Base-by-base conservation (phyloP, 2,113 vertebrate species). In the Sebastes fasciatus region DNA sequence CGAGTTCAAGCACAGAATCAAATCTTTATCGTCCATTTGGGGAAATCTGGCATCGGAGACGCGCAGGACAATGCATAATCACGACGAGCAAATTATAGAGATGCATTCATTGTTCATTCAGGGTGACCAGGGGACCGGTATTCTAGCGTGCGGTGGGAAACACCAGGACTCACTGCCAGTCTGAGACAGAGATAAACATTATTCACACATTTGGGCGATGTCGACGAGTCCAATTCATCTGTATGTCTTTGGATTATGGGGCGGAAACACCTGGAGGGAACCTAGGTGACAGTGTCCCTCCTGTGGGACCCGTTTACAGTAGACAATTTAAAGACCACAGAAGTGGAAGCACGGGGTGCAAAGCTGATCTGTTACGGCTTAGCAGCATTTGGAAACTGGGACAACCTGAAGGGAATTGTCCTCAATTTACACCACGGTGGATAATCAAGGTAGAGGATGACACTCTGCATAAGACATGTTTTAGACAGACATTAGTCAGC, bases 321-420 rank as follows among this genome's bases (percentile, higher is more conserved):
- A 76, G 49, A 67, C 72, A 74, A 73, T 5, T 46, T 23, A 23
- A 70, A 57, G 54, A 74, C 48, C 40, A 42, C 42, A 42, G 43
- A 73, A 68, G 52, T 43, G 82, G n/a, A 74, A 34, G 40, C 60
- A 49, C 9, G 43, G 8, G 49, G 48, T 42, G 63, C 26, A 73
- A 74, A 64, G 78, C 77, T 65, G 77, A 86, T 84, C 54, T 67
- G 70, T 74, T 81, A 49, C 54, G 86, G 74, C 58, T 66, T 79
- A 73, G 68, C 66, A 42, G 48, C 26, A 19, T 81, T 72, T 63
- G n/a, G 48, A 78, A 88, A 88, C 43, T 83, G 76, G 86, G 83
- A 83, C 85, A 86, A 75, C 79, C 85, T 79, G 79, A 73, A 75
- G 57, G 83, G 74, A 88, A 90, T 48, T 80, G 68, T 86, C 73